Base-by-base conservation (phyloP, 2,113 vertebrate species). In the Clarias macrocephalus region DNA sequence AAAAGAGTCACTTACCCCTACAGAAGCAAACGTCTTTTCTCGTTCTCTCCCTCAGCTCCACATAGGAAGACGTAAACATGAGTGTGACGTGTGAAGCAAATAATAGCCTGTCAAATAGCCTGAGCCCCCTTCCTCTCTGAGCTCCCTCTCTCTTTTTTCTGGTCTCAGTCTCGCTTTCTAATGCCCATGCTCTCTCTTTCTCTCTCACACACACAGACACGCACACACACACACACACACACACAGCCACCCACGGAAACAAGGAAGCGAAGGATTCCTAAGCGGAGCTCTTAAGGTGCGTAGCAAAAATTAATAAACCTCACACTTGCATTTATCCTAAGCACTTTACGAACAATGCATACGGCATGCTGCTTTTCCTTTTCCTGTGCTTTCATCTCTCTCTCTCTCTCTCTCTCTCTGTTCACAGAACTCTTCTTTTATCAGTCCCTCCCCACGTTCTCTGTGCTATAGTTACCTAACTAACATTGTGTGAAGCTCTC, bases 81-180 rank as follows among this genome's bases (percentile, higher is more conserved):
- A n/a, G 23, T 87, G 90, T 84, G 91, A 89, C 23, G 82, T 88
- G 87, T 70, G 70, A 54, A 68, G 90, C 89, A 92, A 93, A 94
- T 91, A 91, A 93, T 37, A 92, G 92, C 83, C 93, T 93, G 91
- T 92, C 93, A 93, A 83, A 90, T 59, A 73, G 82, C 89, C 91
- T 82, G 66, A 92, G 77, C 73, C 75, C 76, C 83, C 84, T 84
- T 87, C 66, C 66, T 86, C 88, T 83, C 87, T 89, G 77, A 33
- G 56, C 57, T 60, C 28, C 57, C 10, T 28, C 57, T 80, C 16
- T 60, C 28, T 82, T 86, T 85, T 85, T 56, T n/a, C 75, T 83
- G 82, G 85, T 87, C 82, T 85, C 48, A 84, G 68, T 76, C 84
- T 83, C 18, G 80, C 83, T 80, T 88, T 79, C 54, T 56, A 37